Base-by-base conservation (phyloP, 2,113 vertebrate species). In the Struthidea cinerea region DNA sequence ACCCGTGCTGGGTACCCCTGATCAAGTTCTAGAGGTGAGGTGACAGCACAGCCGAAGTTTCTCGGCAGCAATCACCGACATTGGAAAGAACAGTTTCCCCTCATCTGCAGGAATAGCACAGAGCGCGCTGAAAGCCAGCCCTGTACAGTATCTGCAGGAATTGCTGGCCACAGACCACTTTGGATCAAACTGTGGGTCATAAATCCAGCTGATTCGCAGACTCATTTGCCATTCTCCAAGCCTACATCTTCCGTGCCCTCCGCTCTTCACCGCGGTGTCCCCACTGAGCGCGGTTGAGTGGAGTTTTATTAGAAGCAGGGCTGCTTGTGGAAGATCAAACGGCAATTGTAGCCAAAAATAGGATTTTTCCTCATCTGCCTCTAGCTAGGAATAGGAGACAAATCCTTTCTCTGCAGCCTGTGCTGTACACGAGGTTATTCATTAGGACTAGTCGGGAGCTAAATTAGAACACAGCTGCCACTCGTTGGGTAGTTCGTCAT, bases 261-360 rank as follows among this genome's bases (percentile, higher is more conserved):
- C 30, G 37, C 94, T 94, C 86, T 64, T 44, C 88, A 1, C 76
- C 30, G 16, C 5, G 0, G 88, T 50, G 80, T 89, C 92, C 95
- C 95, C 73, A 42, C 92, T 91, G 92, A 89, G 93, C 26, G 3
- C 90, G n/a, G 46, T 35, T 79, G 88, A 96, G 83, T 84, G 77
- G 83, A 96, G 92, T 81, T 95, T 94, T 94, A 90, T 95, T 88
- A 92, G 90, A 95, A 95, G 88, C 90, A 30, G 49, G 92, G 60
- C 92, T 95, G 93, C 92, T 96, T 93, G 86, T 86, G 85, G 80
- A 95, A 95, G 96, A 97, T 96, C 90, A 97, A 96, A 96, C 6
- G 2, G 83, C 86, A 81, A 24, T 90, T 94, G 83, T 87, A 87
- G 92, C 94, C 93, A 92, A 95, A 96, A 92, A 95, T 90, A 93